These are phyloP conservation scores for Drosophila funebris DNA, from an alignment of 1,140 invertebrate genomes.

Conservation along the genomic window DNA sequence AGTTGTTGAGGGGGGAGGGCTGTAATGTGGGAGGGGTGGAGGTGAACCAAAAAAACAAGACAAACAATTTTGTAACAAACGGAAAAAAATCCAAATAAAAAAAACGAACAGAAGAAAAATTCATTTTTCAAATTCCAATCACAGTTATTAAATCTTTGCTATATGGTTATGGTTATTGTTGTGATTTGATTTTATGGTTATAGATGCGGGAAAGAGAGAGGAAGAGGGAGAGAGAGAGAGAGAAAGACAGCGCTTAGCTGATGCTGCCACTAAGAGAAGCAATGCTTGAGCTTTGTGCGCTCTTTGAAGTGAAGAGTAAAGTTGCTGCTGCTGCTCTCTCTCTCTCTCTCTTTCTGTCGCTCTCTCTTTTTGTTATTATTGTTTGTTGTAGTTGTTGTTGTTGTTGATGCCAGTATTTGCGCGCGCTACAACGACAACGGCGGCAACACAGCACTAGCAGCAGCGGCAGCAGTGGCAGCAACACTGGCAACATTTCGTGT, in stretches of 20 bases:
- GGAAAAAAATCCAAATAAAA: slow-evolving; percentile 9
- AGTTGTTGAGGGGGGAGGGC: neutral
- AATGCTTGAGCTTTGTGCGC: slow-evolving; percentile 16
- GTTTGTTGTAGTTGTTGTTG: too few species aligned
- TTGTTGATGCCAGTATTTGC: slow-evolving; percentile 55
- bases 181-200: slow-evolving; percentile 82
- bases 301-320: neutral
- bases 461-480: slow-evolving; percentile 16
- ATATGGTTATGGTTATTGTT: slow-evolving; percentile 82
- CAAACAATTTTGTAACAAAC: slow-evolving; percentile 52
- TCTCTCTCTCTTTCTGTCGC: slow-evolving; percentile 35
- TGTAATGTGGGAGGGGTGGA: neutral
- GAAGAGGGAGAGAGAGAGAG: neutral
- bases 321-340: neutral
- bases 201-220: slow-evolving; percentile 43
- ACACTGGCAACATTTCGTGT: slow-evolving; percentile 40
- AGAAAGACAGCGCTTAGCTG: neutral
- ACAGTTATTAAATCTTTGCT: slow-evolving; percentile 82
- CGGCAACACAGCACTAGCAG: too few species aligned
- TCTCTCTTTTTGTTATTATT: slow-evolving; percentile 62
- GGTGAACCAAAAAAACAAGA: slow-evolving; percentile 36
- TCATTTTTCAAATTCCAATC: slow-evolving; percentile 82
- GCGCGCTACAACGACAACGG: slow-evolving; percentile 55
- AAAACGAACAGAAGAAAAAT: slow-evolving; percentile 52
- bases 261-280: slow-evolving; percentile 19